Evolutionary conservation across 2,797 vertebrate genomes (phyloP).

Genomic region (Stomatorhinus walkeri): DNA sequence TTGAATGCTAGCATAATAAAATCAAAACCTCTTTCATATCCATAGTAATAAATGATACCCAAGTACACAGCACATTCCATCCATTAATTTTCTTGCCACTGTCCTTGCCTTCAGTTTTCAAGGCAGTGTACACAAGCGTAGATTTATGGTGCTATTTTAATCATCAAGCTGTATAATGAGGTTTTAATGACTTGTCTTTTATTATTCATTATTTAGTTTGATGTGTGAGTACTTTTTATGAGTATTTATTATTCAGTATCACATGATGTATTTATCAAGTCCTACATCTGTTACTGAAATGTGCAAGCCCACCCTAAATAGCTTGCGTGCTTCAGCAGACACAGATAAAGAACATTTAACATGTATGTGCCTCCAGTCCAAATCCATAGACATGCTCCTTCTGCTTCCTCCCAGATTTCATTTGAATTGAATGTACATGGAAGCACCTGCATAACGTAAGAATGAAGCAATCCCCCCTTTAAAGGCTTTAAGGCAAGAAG

Average conservation of each 20-base stretch:
- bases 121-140: neutral
- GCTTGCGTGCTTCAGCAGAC: neutral
- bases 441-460: neutral
- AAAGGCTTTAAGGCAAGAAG: neutral
- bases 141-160: neutral
- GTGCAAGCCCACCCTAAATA: neutral
- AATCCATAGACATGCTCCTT: neutral
- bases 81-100: neutral
- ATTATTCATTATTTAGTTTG: neutral
- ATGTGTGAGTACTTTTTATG: neutral
- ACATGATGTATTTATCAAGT: neutral
- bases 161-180: neutral
- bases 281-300: neutral
- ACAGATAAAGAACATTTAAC: neutral
- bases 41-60: neutral
- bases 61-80: neutral
- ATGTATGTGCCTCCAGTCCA: neutral
- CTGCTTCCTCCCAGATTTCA: neutral
- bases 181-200: neutral
- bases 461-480: neutral
- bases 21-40: neutral
- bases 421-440: neutral
- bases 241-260: neutral
- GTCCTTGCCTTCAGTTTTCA: neutral
- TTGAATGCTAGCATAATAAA: neutral